phyloP scores from a whole-genome alignment of 2,113 vertebrate species.

The Erythrocercus mccallii region DNA sequence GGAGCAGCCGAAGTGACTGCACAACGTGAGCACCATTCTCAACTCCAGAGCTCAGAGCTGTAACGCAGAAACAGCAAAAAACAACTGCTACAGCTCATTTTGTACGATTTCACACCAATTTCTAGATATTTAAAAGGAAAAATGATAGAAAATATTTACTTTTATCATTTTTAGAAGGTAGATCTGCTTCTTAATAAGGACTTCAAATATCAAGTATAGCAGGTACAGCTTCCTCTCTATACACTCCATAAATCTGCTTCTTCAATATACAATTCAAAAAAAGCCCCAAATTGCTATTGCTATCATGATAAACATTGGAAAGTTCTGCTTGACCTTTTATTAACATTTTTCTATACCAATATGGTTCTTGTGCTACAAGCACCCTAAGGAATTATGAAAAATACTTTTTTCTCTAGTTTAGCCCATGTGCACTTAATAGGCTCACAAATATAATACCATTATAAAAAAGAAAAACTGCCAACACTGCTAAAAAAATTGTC shows the following conservation, averaged over 20 bases:
- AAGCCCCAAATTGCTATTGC: conserved; percentile 57
- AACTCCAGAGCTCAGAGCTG: background rate
- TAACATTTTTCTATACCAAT: conserved; percentile 81
- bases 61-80: background rate
- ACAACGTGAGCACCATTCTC: accelerated
- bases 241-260: conserved; percentile 47
- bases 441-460: conserved; percentile 86
- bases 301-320: conserved; percentile 70
- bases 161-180: background rate
- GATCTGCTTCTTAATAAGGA: background rate
- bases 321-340: conserved; percentile 83
- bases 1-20: background rate
- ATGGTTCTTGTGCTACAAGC: conserved; percentile 74
- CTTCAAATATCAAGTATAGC: background rate
- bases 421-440: conserved; percentile 85
- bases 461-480: conserved; percentile 88
- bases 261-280: conserved; percentile 62
- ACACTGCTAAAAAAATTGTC: conserved; percentile 85
- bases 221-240: background rate
- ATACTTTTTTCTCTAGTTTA: conserved; percentile 83
- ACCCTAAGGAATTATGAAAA: conserved; percentile 87
- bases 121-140: background rate
- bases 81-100: background rate
- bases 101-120: background rate
- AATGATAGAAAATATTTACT: background rate